Conservation (phyloP, 2,797 vertebrate species). For the Enteromius viviparus region DNA sequence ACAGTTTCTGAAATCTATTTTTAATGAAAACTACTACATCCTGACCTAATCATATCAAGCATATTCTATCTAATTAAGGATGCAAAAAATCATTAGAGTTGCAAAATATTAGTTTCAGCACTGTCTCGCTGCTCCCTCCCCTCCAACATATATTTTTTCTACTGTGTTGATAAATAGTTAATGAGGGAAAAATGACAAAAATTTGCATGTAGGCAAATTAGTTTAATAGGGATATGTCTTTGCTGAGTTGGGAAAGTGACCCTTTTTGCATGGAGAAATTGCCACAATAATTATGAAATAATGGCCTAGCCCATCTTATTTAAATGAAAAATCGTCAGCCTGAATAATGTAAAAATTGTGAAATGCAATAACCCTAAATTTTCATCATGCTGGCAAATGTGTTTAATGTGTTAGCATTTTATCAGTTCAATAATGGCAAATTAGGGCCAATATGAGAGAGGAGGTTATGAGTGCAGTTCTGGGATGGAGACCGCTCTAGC, state of each 20-base stretch:
- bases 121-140: conserved; percentile 89
- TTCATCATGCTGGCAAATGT: conserved; percentile 85
- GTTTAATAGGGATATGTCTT: conserved; percentile 92
- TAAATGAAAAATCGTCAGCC: conserved; percentile 84
- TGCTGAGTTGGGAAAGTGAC: conserved; percentile 92
- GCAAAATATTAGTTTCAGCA: conserved; percentile 99
- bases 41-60: conserved; percentile 99
- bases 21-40: conserved; percentile 99
- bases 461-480: conserved; percentile 81
- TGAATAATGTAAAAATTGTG: conserved; percentile 90
- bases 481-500: conserved; percentile 70
- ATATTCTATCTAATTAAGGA: conserved; percentile 99
- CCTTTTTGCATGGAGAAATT: conserved; percentile 85
- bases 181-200: conserved; percentile 97
- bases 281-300: conserved; percentile 86
- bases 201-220: conserved; percentile 98
- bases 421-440: conserved; percentile 94
- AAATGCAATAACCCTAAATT: conserved; percentile 92
- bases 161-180: conserved; percentile 95
- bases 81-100: conserved; percentile 99
- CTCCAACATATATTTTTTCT: conserved; percentile 86
- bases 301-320: conserved; percentile 81
- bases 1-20: conserved; percentile 98
- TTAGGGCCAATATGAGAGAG: conserved; percentile 89
- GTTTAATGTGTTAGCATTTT: conserved; percentile 84